Conservation (phyloP, 2,113 vertebrate genomes). For the Festucalex cinctus region DNA sequence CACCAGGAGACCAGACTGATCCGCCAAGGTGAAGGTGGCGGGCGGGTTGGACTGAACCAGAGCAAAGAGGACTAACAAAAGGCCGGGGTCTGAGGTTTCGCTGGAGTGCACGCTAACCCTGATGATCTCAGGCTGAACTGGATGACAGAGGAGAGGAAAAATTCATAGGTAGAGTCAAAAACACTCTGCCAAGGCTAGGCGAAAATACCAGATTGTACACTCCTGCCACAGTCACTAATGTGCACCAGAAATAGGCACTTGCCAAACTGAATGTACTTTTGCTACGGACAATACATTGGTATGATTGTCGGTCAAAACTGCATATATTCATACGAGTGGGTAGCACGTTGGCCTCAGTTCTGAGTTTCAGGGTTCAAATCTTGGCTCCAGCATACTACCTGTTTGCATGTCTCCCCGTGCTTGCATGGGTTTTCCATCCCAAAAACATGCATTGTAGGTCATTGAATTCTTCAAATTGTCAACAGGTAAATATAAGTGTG, state of each 20-base stretch:
- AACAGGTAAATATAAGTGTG: too few relatives aligned
- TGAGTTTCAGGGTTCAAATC: too few relatives aligned
- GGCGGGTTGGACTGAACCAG: slow-evolving; percentile 83
- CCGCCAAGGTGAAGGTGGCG: slow-evolving; percentile 78
- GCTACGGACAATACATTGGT: too few relatives aligned
- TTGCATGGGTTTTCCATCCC: too few relatives aligned
- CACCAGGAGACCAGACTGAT: slow-evolving; percentile 75
- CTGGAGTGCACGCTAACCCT: slow-evolving; percentile 72
- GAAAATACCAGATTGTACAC: not conserved
- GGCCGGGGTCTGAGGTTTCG: slow-evolving; percentile 69
- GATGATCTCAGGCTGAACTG: slow-evolving; percentile 86
- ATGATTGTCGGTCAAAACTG: too few relatives aligned
- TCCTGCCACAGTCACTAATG: not conserved
- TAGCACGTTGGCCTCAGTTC: too few relatives aligned
- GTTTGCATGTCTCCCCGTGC: too few relatives aligned
- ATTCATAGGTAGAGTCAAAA: not conserved
- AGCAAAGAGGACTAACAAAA: slow-evolving; percentile 82
- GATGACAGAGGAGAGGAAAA: slow-evolving; percentile 4
- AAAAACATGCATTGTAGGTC: too few relatives aligned
- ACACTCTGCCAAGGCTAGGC: not conserved
- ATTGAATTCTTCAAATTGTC: too few relatives aligned
- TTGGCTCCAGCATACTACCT: too few relatives aligned
- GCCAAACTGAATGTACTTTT: not conserved
- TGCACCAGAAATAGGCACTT: not conserved
- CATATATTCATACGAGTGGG: too few relatives aligned